Percentiles rank a stretch among this genome's conserved stretches.
These are phyloP conservation scores for Euzetes globulus DNA, from an alignment of 2,888 invertebrate genomes.

Conservation along the genomic window DNA sequence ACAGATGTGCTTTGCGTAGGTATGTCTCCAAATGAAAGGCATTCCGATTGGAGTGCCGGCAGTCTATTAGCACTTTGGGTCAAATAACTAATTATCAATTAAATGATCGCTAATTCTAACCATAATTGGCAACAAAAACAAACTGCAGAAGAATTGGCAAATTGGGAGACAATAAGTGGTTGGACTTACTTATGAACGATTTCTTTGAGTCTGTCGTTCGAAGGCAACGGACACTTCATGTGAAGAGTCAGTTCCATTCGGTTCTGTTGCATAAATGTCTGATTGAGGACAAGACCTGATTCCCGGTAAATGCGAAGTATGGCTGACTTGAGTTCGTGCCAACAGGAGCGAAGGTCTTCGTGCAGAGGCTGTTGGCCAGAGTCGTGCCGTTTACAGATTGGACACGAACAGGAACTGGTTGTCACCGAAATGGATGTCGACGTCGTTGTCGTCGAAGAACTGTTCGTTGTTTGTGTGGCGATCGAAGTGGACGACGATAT, in stretches of 20 bases:
- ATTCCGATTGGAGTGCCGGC: background rate
- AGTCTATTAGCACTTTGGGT: background rate
- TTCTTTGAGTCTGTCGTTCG: conserved; percentile 46
- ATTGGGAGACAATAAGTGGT: background rate
- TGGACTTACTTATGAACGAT: conserved; percentile 50
- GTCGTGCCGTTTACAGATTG: conserved; percentile 7
- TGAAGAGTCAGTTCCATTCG: conserved; percentile 25
- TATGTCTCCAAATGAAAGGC: background rate
- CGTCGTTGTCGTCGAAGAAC: background rate
- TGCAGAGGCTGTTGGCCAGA: background rate
- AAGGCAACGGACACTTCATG: conserved; percentile 36
- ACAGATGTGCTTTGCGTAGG: background rate
- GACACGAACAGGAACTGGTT: conserved; percentile 22
- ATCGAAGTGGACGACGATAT: conserved; percentile 28
- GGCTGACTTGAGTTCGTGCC: conserved; percentile 51
- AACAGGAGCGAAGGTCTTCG: conserved; percentile 41
- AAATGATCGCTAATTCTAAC: too few relatives aligned
- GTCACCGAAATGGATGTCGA: conserved; percentile 5
- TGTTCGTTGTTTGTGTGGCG: conserved; percentile 21
- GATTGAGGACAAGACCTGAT: conserved; percentile 44
- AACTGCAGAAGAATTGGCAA: background rate
- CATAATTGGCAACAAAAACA: background rate
- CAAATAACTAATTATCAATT: too few relatives aligned
- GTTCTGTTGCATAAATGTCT: conserved; percentile 35
- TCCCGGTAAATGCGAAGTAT: conserved; percentile 50